These are phyloP conservation scores for Microcebus griseorufus DNA, from an alignment of 2,113 vertebrate species.

Conservation along the genomic window DNA sequence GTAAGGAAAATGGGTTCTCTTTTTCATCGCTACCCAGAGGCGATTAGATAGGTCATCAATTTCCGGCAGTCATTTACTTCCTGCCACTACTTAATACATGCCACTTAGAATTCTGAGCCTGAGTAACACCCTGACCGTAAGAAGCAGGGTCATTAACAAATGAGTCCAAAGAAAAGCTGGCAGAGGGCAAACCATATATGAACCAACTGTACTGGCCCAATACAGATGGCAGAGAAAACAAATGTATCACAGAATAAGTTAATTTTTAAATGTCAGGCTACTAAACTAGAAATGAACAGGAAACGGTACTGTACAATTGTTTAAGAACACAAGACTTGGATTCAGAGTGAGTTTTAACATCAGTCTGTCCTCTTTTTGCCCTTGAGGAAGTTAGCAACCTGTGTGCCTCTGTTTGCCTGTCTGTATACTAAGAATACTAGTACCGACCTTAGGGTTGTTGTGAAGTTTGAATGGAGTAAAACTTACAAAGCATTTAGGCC, in stretches of 20 bases:
- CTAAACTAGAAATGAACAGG: background rate
- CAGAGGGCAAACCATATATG: background rate
- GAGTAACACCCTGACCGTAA: background rate
- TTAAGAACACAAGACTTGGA: conserved; percentile 9
- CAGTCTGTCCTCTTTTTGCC: background rate
- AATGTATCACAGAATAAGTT: background rate
- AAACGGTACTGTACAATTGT: background rate
- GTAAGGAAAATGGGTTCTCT: background rate
- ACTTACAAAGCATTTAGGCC: background rate
- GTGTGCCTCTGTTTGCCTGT: background rate
- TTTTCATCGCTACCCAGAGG: background rate
- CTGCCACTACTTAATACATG: background rate
- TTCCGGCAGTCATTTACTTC: background rate
- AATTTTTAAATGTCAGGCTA: background rate
- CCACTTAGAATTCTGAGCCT: background rate
- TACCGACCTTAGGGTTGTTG: background rate
- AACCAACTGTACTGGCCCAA: background rate
- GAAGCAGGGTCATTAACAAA: background rate
- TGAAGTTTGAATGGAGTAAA: background rate
- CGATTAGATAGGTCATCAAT: background rate
- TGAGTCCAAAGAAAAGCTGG: background rate
- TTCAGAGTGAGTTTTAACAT: background rate
- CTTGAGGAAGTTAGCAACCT: background rate
- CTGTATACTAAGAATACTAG: background rate
- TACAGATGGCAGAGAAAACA: background rate